Conservation (phyloP, 2,888 invertebrate genomes). For the Orthosia cruda region DNA sequence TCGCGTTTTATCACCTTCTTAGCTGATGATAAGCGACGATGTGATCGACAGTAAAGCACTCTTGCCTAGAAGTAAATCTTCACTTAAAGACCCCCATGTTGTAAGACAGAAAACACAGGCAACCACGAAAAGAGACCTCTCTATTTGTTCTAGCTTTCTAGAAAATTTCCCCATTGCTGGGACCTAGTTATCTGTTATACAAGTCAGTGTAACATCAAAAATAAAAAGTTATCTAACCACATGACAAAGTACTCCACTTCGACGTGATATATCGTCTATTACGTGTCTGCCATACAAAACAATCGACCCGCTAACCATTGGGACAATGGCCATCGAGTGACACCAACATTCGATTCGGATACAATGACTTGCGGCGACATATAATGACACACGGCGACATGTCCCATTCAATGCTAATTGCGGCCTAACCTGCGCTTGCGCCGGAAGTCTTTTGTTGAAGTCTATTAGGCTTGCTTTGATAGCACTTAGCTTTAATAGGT, state of each 20-base stretch:
- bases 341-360: slow-evolving; percentile 25
- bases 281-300: slow-evolving; percentile 40
- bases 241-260: slow-evolving; percentile 9
- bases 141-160: no score
- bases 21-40: no score
- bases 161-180: no score
- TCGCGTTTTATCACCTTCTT: no score
- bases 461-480: slow-evolving; percentile 36
- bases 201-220: not conserved
- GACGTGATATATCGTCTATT: slow-evolving; percentile 10
- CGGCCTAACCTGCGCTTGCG: slow-evolving; percentile 31
- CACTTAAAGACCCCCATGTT: no score
- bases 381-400: slow-evolving; percentile 14
- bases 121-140: no score
- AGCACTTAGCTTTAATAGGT: slow-evolving; percentile 32
- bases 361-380: slow-evolving; percentile 34
- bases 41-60: no score
- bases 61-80: no score
- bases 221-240: slow-evolving; percentile 19
- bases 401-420: slow-evolving; percentile 63
- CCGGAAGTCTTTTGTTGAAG: slow-evolving; percentile 59
- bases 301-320: slow-evolving; percentile 12
- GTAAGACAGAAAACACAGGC: no score
- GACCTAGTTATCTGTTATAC: not conserved
- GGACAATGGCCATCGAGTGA: slow-evolving; percentile 51